A percentile compares a stretch with the other conserved stretches of the same genome.
Conservation (phyloP, 2,797 vertebrate species). For the Rhyacichthys aspro region DNA sequence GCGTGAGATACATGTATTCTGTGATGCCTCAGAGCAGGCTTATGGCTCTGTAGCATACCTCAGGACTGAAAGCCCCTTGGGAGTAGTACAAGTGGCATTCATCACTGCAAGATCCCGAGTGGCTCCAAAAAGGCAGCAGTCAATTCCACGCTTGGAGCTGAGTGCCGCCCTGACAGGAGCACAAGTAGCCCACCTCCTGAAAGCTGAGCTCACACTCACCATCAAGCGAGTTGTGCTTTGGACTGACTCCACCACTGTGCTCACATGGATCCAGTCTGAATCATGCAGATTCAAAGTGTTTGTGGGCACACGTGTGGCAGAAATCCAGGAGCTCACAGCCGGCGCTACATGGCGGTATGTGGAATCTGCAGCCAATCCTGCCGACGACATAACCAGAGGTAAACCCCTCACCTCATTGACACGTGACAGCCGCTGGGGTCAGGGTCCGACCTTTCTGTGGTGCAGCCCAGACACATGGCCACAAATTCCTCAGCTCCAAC, state of each 20-base stretch:
- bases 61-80: not conserved
- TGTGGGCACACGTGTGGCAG: not conserved
- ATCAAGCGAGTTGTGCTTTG: constrained; percentile 5
- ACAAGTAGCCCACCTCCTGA: constrained; percentile 9
- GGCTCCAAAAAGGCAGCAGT: constrained; percentile 6
- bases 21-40: not conserved
- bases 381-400: constrained; percentile 6
- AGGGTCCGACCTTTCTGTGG: constrained; percentile 7
- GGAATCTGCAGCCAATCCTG: constrained; percentile 2
- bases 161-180: constrained; percentile 14
- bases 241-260: constrained; percentile 28
- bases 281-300: constrained; percentile 16
- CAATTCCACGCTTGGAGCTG: constrained; percentile 5
- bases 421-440: constrained; percentile 2
- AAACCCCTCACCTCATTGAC: not conserved
- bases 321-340: constrained; percentile 23
- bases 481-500: not conserved
- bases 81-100: constrained; percentile 5
- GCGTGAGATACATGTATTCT: constrained; percentile 3
- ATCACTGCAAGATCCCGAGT: constrained; percentile 18
- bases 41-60: constrained; percentile 3
- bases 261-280: constrained; percentile 20
- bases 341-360: constrained; percentile 3
- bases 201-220: not conserved
- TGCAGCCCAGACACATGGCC: not conserved